Evolutionary conservation across 2,113 vertebrate species (phyloP).

Genomic region (Pseudois nayaur): DNA sequence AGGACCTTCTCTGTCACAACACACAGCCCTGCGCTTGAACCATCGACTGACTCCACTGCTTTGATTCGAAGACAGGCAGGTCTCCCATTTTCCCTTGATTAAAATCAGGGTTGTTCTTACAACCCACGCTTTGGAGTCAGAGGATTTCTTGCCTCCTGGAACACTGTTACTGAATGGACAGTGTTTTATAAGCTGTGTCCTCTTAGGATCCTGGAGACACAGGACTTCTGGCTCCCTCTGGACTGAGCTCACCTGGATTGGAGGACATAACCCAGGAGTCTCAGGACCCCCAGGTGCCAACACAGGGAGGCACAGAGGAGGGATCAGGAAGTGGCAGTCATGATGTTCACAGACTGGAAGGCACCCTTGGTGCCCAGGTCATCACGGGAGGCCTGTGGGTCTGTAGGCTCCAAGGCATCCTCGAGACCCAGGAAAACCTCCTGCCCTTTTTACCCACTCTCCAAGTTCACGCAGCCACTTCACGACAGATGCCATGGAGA

Average conservation of each 20-base stretch:
- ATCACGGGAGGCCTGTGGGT: no score
- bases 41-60: background rate
- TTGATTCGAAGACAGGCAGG: background rate
- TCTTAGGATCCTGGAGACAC: background rate
- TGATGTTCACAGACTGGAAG: background rate
- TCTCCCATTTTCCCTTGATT: background rate
- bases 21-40: background rate
- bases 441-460: background rate
- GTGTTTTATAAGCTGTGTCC: background rate
- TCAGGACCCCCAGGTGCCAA: background rate
- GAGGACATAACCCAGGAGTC: background rate
- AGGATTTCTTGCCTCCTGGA: background rate
- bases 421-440: background rate
- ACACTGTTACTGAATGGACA: background rate
- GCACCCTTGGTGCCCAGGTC: background rate
- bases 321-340: background rate
- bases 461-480: background rate
- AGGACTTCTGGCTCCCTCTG: background rate
- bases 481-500: accelerated
- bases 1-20: background rate
- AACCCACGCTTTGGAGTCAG: background rate
- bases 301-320: background rate
- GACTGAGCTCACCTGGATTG: background rate
- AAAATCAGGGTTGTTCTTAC: background rate
- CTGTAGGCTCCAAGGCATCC: background rate